phyloP scores from a whole-genome alignment of 2,797 vertebrate genomes.

The Anguilla pacifica region DNA sequence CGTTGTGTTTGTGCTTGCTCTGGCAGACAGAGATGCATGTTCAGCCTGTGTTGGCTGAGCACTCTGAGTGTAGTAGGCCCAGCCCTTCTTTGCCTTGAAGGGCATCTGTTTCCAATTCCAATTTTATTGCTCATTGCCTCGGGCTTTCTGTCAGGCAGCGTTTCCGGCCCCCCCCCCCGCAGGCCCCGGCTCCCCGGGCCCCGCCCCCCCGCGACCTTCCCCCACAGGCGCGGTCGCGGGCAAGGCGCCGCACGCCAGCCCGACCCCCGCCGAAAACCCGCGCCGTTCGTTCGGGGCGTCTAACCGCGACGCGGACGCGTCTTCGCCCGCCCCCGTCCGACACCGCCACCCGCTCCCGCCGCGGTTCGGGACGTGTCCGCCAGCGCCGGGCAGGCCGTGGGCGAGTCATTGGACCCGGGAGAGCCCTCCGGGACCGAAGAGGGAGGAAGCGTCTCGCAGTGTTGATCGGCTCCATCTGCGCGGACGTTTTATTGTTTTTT shows the following conservation, averaged over 20 bases:
- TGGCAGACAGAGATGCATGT: too few relatives aligned
- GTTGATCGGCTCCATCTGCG: slow-evolving; percentile 6
- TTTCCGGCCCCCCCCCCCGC: background rate
- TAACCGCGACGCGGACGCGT: background rate
- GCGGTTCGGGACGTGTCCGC: background rate
- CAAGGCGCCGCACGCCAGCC: background rate
- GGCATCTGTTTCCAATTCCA: slow-evolving; percentile 41
- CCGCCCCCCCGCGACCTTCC: background rate
- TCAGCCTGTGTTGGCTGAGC: background rate
- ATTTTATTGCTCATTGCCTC: slow-evolving; percentile 29
- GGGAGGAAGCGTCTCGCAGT: background rate
- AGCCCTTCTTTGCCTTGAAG: background rate
- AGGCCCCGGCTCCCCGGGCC: too few relatives aligned
- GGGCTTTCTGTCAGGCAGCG: slow-evolving; percentile 3
- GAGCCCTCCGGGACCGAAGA: background rate
- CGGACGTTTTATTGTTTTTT: background rate
- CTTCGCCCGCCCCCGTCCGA: background rate
- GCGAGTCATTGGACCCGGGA: slow-evolving; percentile 1
- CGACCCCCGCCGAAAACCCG: background rate
- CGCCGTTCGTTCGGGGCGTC: background rate
- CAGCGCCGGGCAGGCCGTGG: background rate
- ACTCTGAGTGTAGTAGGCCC: slow-evolving; percentile 4
- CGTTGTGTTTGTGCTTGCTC: background rate
- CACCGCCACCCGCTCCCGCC: background rate
- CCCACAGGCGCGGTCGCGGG: slow-evolving; percentile 19